Conservation (phyloP, 2,888 invertebrate species). For the Volucella zonaria region DNA sequence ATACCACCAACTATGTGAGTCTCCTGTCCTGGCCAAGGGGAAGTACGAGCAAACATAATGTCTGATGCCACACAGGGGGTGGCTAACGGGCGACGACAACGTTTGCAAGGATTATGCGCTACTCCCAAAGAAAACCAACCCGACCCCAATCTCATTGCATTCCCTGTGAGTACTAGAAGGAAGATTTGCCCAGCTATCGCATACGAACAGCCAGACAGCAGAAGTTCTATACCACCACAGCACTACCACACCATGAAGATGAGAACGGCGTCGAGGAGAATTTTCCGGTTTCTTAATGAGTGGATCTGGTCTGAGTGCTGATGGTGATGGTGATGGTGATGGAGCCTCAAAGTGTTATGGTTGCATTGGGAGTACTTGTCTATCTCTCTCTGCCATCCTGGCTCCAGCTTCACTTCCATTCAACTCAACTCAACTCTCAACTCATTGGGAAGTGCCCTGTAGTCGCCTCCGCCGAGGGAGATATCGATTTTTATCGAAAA, state of each 20-base stretch:
- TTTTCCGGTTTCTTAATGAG: slow-evolving; percentile 63
- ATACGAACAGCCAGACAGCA: slow-evolving; percentile 21
- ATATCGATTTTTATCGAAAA: slow-evolving; percentile 58
- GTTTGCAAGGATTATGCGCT: slow-evolving; percentile 42
- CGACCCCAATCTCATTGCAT: slow-evolving; percentile 40
- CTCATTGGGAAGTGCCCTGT: background rate
- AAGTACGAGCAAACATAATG: slow-evolving; percentile 28
- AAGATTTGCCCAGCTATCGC: slow-evolving; percentile 36
- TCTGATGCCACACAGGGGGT: slow-evolving; percentile 33
- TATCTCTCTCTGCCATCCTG: background rate
- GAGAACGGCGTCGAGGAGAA: slow-evolving; percentile 10
- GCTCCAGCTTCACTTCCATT: background rate
- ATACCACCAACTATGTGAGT: slow-evolving; percentile 14
- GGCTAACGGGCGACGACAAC: slow-evolving; percentile 37
- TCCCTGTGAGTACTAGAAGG: slow-evolving; percentile 8
- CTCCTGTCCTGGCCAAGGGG: slow-evolving; percentile 31
- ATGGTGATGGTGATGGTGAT: slow-evolving; percentile 4
- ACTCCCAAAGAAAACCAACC: slow-evolving; percentile 35
- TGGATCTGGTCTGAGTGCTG: slow-evolving; percentile 31
- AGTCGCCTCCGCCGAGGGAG: slow-evolving; percentile 17
- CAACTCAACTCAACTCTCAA: background rate
- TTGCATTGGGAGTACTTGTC: slow-evolving; percentile 22
- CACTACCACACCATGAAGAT: background rate
- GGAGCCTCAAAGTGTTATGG: background rate
- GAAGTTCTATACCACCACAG: background rate